Evolutionary conservation across 2,888 invertebrate genomes (phyloP).

Genomic region (Cephus runcator): DNA sequence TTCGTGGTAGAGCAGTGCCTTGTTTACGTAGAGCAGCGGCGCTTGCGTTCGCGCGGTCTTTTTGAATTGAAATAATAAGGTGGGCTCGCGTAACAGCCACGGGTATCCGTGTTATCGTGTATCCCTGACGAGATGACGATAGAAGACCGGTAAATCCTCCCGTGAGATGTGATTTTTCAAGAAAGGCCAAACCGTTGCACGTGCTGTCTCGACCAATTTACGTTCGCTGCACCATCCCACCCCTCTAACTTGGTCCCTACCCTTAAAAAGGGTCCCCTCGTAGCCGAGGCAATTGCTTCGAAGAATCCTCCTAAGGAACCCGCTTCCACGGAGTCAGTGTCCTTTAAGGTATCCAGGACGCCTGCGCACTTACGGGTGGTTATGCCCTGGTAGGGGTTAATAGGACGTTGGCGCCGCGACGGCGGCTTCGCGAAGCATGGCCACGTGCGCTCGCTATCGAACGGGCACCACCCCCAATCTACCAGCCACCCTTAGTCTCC

Average conservation of each 20-base stretch:
- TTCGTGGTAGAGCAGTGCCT: not conserved
- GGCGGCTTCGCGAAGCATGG: slow-evolving; percentile 58
- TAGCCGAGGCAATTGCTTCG: slow-evolving; percentile 12
- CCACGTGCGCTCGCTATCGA: slow-evolving; percentile 65
- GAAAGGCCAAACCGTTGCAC: not conserved
- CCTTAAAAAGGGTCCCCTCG: not conserved
- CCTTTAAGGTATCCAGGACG: slow-evolving; percentile 53
- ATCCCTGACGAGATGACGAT: not conserved
- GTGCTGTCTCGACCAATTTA: not conserved
- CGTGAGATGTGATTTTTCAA: not conserved
- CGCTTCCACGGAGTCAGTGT: slow-evolving; percentile 52
- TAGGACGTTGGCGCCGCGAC: slow-evolving; percentile 62
- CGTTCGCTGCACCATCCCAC: not conserved
- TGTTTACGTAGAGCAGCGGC: not conserved
- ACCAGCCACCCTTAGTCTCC: slow-evolving; percentile 20
- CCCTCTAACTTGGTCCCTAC: not conserved
- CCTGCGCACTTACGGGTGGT: not conserved
- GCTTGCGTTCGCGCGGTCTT: not conserved
- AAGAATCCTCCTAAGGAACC: slow-evolving; percentile 7
- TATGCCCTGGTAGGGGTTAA: slow-evolving; percentile 36
- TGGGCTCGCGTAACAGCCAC: not conserved
- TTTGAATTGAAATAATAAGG: not conserved
- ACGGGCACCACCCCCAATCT: slow-evolving; percentile 49
- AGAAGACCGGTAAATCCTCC: not conserved
- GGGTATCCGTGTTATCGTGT: not conserved